Percentiles rank a stretch among this genome's conserved stretches.
phyloP scores from a whole-genome alignment of 2,113 vertebrate genomes.

The Semnornis frantzii region DNA sequence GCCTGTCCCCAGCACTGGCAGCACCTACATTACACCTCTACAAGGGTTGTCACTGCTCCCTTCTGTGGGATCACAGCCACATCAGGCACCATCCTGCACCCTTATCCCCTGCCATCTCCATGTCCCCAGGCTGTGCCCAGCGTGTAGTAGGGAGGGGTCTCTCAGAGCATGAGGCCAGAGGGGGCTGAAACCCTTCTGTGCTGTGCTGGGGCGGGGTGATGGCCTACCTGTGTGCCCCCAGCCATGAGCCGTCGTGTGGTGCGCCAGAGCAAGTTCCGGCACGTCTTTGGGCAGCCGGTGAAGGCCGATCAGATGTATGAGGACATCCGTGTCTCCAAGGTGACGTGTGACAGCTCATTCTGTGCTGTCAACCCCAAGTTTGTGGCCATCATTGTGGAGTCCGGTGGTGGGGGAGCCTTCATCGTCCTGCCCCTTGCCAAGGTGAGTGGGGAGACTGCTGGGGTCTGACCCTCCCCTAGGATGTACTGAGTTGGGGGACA shows the following conservation, averaged over 20 bases:
- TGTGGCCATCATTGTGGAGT: conserved; percentile 94
- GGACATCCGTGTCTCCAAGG: conserved; percentile 97
- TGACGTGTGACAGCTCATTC: conserved; percentile 98
- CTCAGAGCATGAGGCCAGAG: rapidly evolving
- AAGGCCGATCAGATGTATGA: conserved; percentile 95
- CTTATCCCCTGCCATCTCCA: rapidly evolving
- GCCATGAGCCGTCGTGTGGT: conserved; percentile 97
- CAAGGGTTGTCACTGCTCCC: not conserved
- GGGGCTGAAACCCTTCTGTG: not conserved
- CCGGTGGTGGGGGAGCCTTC: conserved; percentile 93
- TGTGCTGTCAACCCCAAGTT: conserved; percentile 98
- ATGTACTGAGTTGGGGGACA: rapidly evolving
- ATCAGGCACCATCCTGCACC: not conserved
- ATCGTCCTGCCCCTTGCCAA: conserved; percentile 91
- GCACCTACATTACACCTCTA: not conserved
- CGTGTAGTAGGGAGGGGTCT: not conserved
- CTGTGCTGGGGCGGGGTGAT: rapidly evolving
- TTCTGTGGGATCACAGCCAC: rapidly evolving
- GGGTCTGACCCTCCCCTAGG: rapidly evolving
- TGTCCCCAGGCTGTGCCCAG: not conserved
- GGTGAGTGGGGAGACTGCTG: conserved; percentile 66
- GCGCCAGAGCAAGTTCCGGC: conserved; percentile 97
- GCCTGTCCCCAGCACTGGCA: not conserved
- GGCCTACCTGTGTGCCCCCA: not conserved
- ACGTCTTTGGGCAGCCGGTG: conserved; percentile 93